These are phyloP conservation scores for Labeo rohita DNA, from an alignment of 2,113 vertebrate species.

Conservation along the genomic window DNA sequence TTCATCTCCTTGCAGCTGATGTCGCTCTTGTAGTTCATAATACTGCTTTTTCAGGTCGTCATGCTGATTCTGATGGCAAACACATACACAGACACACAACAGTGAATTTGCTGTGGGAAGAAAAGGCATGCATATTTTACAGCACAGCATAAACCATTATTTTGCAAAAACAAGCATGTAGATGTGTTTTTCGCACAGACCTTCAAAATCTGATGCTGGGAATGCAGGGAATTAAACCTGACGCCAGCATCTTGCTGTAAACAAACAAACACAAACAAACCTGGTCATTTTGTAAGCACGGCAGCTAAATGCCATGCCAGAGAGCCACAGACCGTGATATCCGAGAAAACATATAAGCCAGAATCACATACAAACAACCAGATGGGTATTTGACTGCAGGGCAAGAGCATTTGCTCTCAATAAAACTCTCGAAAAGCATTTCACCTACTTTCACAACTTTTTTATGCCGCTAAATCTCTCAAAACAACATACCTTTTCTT, in stretches of 20 bases:
- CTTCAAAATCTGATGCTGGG: slow-evolving; percentile 97
- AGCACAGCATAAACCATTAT: background rate
- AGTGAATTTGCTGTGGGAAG: background rate
- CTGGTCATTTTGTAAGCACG: background rate
- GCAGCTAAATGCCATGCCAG: background rate
- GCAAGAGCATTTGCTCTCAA: background rate
- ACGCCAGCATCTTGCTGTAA: slow-evolving; percentile 88
- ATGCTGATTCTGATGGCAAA: slow-evolving; percentile 85
- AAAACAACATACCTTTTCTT: slow-evolving; percentile 86
- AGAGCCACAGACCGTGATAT: background rate
- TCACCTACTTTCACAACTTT: background rate
- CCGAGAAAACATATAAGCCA: background rate
- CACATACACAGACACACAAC: background rate
- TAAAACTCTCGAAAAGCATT: background rate
- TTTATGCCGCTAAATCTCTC: background rate
- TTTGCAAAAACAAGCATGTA: background rate
- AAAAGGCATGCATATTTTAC: background rate
- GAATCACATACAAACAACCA: slow-evolving; percentile 4
- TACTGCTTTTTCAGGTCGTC: slow-evolving; percentile 94
- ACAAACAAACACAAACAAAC: slow-evolving; percentile 51
- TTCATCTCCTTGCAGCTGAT: slow-evolving; percentile 85
- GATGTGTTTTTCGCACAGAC: slow-evolving; percentile 69
- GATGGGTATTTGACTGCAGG: slow-evolving; percentile 6
- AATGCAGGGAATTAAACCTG: slow-evolving; percentile 86
- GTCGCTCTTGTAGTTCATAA: slow-evolving; percentile 86